Percentiles rank a stretch among this genome's conserved stretches.
Evolutionary conservation across 2,797 vertebrate genomes (phyloP).

Genomic region (Yasuhikotakia modesta): DNA sequence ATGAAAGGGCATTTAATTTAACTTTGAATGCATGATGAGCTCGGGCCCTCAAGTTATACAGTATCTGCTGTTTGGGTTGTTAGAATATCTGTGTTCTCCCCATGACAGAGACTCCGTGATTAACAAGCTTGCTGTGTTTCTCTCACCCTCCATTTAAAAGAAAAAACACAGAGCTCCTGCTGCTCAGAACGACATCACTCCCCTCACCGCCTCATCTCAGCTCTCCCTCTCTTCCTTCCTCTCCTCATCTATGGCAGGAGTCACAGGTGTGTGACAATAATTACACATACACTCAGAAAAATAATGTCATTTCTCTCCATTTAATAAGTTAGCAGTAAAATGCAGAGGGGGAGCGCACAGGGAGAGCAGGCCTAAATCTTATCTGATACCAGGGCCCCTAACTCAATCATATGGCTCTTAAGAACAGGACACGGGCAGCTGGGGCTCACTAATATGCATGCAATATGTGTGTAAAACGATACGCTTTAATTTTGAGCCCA

Average conservation of each 20-base stretch:
- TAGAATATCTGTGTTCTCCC: constrained; percentile 78
- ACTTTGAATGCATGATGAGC: constrained; percentile 42
- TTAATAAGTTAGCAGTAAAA: too few relatives aligned
- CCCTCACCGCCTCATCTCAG: constrained; percentile 40
- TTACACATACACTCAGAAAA: constrained; percentile 93
- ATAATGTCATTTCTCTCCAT: constrained; percentile 66
- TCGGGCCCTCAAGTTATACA: constrained; percentile 66
- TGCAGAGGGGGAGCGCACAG: constrained; percentile 57
- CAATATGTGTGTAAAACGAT: constrained; percentile 99
- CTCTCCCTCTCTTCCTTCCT: constrained; percentile 56
- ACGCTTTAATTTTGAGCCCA: constrained; percentile 96
- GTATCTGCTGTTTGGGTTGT: constrained; percentile 76
- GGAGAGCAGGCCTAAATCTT: constrained; percentile 84
- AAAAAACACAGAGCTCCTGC: constrained; percentile 76
- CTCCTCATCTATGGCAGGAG: constrained; percentile 80
- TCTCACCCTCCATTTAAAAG: constrained; percentile 44
- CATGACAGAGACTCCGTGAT: constrained; percentile 79
- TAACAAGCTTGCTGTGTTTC: constrained; percentile 69
- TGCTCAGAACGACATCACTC: constrained; percentile 74
- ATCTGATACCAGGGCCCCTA: constrained; percentile 94
- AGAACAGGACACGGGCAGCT: constrained; percentile 96
- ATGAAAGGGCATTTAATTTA: constrained; percentile 41
- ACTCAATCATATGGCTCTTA: constrained; percentile 99
- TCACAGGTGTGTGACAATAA: constrained; percentile 98
- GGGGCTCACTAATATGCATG: constrained; percentile 97